A percentile compares a stretch with the other conserved stretches of the same genome.
Evolutionary conservation across 1,140 invertebrate species (phyloP).

Genomic region (Eurosta solidaginis): DNA sequence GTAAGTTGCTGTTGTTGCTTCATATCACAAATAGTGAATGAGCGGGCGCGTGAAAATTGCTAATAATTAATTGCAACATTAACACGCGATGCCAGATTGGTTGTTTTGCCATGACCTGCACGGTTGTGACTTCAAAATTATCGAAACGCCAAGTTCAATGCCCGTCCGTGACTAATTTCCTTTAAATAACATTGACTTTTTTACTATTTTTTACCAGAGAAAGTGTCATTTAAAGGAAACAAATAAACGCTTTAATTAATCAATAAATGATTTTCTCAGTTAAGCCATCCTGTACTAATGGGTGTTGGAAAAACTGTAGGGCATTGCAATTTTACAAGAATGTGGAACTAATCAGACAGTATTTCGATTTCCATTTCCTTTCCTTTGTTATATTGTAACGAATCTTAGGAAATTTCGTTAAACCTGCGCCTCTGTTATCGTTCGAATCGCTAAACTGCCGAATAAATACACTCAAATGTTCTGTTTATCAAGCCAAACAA

Average conservation of each 20-base stretch:
- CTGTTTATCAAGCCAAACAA: too few relatives aligned
- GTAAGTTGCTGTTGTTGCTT: background rate
- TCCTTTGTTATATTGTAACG: too few relatives aligned
- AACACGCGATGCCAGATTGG: background rate
- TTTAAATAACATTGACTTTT: background rate
- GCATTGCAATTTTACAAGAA: too few relatives aligned
- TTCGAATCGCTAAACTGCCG: too few relatives aligned
- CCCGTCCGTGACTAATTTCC: conserved; percentile 22
- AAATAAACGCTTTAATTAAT: background rate
- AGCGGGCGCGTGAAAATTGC: conserved; percentile 11
- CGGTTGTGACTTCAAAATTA: background rate
- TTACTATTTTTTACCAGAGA: background rate
- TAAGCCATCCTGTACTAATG: too few relatives aligned
- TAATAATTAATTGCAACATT: conserved; percentile 20
- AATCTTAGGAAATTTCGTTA: too few relatives aligned
- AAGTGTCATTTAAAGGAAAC: background rate
- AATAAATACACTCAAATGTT: too few relatives aligned
- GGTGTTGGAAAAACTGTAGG: too few relatives aligned
- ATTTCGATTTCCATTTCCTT: too few relatives aligned
- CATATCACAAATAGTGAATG: background rate
- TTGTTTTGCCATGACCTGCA: conserved; percentile 4
- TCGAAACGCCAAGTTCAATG: conserved; percentile 2
- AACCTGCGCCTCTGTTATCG: too few relatives aligned
- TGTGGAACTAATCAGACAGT: too few relatives aligned
- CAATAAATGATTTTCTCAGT: background rate